Conservation (phyloP, 2,113 vertebrate genomes). For the Calyptommatus sinebrachiatus region DNA sequence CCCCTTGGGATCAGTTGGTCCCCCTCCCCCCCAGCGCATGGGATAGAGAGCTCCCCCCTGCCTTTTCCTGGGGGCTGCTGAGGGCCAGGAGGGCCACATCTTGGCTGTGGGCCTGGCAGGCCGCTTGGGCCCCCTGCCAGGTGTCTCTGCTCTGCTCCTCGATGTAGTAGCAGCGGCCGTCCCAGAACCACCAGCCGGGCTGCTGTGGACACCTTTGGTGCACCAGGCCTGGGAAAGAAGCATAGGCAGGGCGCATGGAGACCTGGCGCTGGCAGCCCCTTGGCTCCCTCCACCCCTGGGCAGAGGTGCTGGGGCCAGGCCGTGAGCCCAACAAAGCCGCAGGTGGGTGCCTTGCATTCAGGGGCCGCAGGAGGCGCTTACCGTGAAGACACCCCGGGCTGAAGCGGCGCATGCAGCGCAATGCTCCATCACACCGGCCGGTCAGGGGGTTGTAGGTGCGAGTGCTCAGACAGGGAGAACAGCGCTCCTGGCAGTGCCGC, state of each 20-base stretch:
- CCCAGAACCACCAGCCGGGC: conserved; percentile 40
- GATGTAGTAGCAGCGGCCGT: conserved; percentile 34
- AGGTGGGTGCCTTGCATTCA: background rate
- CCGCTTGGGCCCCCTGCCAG: conserved; percentile 1
- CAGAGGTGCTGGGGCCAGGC: background rate
- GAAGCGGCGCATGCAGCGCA: conserved; percentile 13
- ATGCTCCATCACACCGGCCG: conserved; percentile 1
- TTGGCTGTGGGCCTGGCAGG: conserved; percentile 5
- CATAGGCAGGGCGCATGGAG: background rate
- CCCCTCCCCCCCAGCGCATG: too few species aligned
- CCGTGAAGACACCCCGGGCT: conserved; percentile 17
- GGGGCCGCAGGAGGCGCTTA: background rate
- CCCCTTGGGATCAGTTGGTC: background rate
- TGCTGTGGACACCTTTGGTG: conserved; percentile 6
- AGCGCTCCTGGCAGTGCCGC: background rate
- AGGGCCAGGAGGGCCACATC: background rate
- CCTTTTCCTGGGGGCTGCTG: conserved; percentile 27
- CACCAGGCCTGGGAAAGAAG: conserved; percentile 18
- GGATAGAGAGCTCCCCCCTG: background rate
- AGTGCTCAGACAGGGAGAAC: conserved; percentile 3
- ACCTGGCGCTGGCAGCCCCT: background rate
- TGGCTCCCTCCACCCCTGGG: background rate
- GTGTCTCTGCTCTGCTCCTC: conserved; percentile 2
- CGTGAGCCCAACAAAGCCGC: background rate
- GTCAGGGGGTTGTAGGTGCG: conserved; percentile 14